Evolutionary conservation across 2,888 invertebrate species (phyloP).

Genomic region (Smittia sp.): DNA sequence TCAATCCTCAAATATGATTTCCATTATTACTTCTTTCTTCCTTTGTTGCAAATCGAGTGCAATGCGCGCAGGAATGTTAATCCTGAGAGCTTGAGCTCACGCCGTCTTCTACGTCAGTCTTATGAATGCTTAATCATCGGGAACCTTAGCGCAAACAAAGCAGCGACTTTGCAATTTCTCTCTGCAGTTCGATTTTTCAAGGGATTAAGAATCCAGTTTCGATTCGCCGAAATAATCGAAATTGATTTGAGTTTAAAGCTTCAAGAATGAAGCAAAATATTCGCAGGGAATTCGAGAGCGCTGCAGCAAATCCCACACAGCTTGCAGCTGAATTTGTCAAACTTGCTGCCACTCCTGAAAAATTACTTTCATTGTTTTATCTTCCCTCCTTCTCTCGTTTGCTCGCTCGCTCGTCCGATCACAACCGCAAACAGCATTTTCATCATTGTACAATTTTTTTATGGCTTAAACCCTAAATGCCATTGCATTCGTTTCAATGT

Average conservation of each 20-base stretch:
- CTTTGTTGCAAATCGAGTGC: background rate
- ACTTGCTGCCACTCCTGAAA: background rate
- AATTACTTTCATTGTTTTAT: conserved; percentile 1
- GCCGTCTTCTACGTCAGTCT: background rate
- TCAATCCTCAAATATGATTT: conserved; percentile 4
- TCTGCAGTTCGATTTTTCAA: background rate
- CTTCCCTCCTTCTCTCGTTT: background rate
- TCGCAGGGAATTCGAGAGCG: background rate
- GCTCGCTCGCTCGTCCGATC: background rate
- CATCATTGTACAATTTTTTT: background rate
- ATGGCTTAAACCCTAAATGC: conserved; percentile 10
- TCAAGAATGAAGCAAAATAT: background rate
- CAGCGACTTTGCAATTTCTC: background rate
- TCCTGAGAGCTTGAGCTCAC: background rate
- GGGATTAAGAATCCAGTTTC: background rate
- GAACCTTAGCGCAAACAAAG: background rate
- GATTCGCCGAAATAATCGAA: background rate
- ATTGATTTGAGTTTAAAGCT: background rate
- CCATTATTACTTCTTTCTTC: background rate
- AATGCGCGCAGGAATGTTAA: conserved; percentile 3
- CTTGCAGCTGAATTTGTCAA: background rate
- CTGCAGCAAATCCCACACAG: background rate
- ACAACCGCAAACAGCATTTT: conserved; percentile 7
- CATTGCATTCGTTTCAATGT: conserved; percentile 16
- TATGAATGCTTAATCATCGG: background rate